Evolutionary conservation across 64 coral and sea anemone species (phyloP).

Genomic region (Pachyseris speciosa): DNA sequence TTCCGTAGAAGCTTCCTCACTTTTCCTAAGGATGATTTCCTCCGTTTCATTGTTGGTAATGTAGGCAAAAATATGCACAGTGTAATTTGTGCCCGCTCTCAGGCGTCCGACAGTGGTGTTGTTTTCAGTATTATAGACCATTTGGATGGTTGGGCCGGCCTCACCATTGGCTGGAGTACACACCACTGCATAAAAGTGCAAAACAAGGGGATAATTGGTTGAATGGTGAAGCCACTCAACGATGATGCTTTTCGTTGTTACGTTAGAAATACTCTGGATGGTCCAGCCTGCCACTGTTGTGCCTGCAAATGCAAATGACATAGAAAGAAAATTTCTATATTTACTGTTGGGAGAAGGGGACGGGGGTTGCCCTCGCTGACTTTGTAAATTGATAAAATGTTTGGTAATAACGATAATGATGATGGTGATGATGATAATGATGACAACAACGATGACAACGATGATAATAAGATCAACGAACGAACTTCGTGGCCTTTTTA

Average conservation of each 20-base stretch:
- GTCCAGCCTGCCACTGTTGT: not conserved
- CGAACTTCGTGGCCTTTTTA: too few relatives aligned
- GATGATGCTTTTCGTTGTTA: not conserved
- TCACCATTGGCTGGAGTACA: not conserved
- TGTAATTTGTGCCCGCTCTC: not conserved
- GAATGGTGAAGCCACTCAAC: not conserved
- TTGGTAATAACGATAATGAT: too few relatives aligned
- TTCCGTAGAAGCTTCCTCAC: not conserved
- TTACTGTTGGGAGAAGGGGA: too few relatives aligned
- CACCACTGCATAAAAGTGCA: not conserved
- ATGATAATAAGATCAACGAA: too few relatives aligned
- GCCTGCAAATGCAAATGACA: not conserved
- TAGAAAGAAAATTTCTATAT: not conserved
- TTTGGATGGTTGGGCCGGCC: not conserved
- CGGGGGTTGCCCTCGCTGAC: too few relatives aligned
- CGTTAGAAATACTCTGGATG: not conserved
- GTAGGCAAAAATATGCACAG: not conserved
- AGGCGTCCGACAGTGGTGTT: not conserved
- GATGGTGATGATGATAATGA: too few relatives aligned
- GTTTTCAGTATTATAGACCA: not conserved
- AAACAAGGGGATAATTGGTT: not conserved
- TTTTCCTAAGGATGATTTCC: not conserved
- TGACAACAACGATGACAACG: too few relatives aligned
- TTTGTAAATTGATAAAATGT: too few relatives aligned
- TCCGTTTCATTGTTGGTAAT: not conserved